A percentile compares a stretch with the other conserved stretches of the same genome.
phyloP scores from a whole-genome alignment of 1,140 invertebrate genomes.

The Hylaeus anthracinus region DNA sequence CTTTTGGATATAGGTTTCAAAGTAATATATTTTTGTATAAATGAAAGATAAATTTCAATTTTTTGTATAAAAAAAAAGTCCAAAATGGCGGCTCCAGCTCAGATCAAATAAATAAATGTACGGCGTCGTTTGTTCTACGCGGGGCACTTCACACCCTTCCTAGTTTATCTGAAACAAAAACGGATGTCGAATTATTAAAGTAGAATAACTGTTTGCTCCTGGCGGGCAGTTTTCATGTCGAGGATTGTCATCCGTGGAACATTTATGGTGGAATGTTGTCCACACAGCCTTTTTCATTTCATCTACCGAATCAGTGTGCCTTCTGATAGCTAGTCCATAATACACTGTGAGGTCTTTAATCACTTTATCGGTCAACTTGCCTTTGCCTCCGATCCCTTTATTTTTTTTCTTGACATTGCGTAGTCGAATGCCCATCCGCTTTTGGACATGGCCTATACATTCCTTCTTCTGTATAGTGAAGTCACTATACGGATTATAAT shows the following conservation, averaged over 20 bases:
- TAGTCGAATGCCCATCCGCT: constrained; percentile 29
- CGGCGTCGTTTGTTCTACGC: no score
- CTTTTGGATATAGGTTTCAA: no score
- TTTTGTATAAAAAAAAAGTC: no score
- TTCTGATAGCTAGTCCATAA: constrained; percentile 52
- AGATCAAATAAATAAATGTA: no score
- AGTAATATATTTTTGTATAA: no score
- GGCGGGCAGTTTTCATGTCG: background rate
- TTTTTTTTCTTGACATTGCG: constrained; percentile 33
- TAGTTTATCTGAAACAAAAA: no score
- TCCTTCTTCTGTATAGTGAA: background rate
- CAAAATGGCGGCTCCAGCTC: no score
- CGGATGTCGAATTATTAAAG: no score
- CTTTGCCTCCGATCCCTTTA: constrained; percentile 38
- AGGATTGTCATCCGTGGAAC: constrained; percentile 45
- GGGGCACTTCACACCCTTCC: no score
- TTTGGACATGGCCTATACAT: constrained; percentile 35
- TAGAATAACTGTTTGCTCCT: constrained; percentile 16
- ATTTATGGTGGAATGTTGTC: constrained; percentile 50
- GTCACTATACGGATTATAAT: no score
- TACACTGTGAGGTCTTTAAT: constrained; percentile 45
- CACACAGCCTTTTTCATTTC: constrained; percentile 54
- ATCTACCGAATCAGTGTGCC: constrained; percentile 42
- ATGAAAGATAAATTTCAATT: no score
- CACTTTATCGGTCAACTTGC: constrained; percentile 47